These are phyloP conservation scores for Ramphastos sulfuratus DNA, from an alignment of 2,113 vertebrate species.

Conservation along the genomic window DNA sequence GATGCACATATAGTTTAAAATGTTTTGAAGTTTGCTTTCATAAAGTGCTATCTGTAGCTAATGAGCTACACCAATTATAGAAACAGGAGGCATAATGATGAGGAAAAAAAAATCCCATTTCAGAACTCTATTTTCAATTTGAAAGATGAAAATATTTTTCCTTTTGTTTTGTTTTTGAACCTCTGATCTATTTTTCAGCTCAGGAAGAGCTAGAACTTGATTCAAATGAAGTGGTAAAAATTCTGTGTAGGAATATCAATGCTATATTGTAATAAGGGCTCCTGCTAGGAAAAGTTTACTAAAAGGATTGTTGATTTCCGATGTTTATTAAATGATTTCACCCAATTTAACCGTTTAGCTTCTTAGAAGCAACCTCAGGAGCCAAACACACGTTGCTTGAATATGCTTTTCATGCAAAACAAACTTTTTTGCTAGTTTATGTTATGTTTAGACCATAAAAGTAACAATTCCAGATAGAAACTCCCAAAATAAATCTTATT, in stretches of 20 bases:
- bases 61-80: neutral
- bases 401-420: neutral
- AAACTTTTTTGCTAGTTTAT: neutral
- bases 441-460: neutral
- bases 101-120: neutral
- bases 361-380: neutral
- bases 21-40: neutral
- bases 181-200: neutral
- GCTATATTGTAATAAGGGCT: neutral
- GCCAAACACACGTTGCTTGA: neutral
- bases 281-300: neutral
- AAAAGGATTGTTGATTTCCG: neutral
- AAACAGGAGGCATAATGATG: neutral
- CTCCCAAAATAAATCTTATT: neutral
- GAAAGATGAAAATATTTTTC: neutral
- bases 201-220: neutral
- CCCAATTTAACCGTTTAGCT: neutral
- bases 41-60: neutral
- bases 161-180: neutral
- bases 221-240: neutral
- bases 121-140: neutral
- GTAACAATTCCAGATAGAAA: neutral
- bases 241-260: neutral
- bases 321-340: neutral
- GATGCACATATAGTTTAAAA: neutral